A percentile compares a stretch with the other conserved stretches of the same genome.
These are phyloP conservation scores for Myotis brandtii DNA, from an alignment of 2,113 vertebrate species.

Conservation along the genomic window DNA sequence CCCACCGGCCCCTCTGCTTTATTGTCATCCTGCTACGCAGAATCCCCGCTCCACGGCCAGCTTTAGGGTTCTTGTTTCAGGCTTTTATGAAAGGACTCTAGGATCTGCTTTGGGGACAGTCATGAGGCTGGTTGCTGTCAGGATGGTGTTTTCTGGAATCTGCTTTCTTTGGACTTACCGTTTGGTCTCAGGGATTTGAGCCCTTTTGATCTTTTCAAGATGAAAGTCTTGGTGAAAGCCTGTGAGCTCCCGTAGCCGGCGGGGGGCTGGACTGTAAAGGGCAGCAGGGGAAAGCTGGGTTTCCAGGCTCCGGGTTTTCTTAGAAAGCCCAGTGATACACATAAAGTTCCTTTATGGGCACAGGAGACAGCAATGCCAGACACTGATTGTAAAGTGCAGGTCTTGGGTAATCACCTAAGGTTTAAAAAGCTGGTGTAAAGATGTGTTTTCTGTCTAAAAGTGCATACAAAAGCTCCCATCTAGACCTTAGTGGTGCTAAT, in stretches of 20 bases:
- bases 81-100: neutral
- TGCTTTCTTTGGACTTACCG: conserved; percentile 81
- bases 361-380: neutral
- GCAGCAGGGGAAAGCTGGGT: conserved; percentile 67
- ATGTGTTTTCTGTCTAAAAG: conserved; percentile 69
- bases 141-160: conserved; percentile 77
- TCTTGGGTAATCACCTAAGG: neutral
- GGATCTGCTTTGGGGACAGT: neutral
- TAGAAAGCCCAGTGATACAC: neutral
- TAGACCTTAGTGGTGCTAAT: fast-evolving
- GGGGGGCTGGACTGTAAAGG: neutral
- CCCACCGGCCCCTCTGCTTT: neutral
- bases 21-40: neutral
- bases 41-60: conserved; percentile 33
- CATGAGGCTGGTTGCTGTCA: neutral
- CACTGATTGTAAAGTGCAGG: neutral
- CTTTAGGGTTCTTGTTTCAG: neutral
- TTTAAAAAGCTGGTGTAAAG: conserved; percentile 44
- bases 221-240: conserved; percentile 82
- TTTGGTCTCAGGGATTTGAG: conserved; percentile 80
- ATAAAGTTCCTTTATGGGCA: neutral
- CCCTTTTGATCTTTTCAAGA: conserved; percentile 81
- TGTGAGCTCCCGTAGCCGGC: conserved; percentile 70
- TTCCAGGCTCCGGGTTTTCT: conserved; percentile 71
- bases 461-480: conserved; percentile 36